Base-by-base conservation (phyloP, 2,797 vertebrate genomes). In the Echiichthys vipera region DNA sequence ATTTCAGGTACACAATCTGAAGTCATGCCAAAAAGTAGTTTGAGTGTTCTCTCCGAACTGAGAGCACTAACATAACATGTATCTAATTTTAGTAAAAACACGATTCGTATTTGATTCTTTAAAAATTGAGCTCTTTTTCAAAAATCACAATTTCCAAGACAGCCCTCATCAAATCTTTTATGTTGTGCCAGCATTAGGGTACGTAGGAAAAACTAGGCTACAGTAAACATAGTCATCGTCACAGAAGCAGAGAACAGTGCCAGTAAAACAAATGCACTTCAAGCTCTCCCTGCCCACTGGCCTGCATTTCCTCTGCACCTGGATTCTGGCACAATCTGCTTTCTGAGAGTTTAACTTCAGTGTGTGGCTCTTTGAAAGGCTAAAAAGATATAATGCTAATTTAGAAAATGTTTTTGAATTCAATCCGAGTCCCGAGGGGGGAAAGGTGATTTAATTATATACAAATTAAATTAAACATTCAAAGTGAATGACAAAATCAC, bases 181-280 rank as follows among this genome's bases (percentile, higher is more conserved):
- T 88, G 74, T 57, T 9, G 42, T 81, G 86, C 89, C 88, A 90
- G 71, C 58, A 24, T 45, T 47, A 29, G 40, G 29, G 53, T 68
- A 72, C 4, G 36, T 46, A 36, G 77, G 81, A 67, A 71, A 74
- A 89, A 79, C 56, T 83, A 85, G 84, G 83, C 84, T 88, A 85
- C 79, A 47, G 84, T 77, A 84, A 88, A 88, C 79, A 78, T 9
- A 46, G 80, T 51, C 39, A 27, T 65, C 43, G 49, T 84, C 81
- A 73, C 82, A 86, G 62, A 73, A 70, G 88, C 71, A 22, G 53
- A 82, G 70, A 82, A 54, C 71, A 30, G 56, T 47, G 85, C 77
- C 89, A 87, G 69, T 83, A 71, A 84, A 88, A 88, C 85, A 83
- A 87, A 84, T 74, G 69, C 68, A 80, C 77, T 71, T 65, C 68